These are phyloP conservation scores for Cryptoleucopteryx plumbea DNA, from an alignment of 2,113 vertebrate genomes.

Conservation along the genomic window DNA sequence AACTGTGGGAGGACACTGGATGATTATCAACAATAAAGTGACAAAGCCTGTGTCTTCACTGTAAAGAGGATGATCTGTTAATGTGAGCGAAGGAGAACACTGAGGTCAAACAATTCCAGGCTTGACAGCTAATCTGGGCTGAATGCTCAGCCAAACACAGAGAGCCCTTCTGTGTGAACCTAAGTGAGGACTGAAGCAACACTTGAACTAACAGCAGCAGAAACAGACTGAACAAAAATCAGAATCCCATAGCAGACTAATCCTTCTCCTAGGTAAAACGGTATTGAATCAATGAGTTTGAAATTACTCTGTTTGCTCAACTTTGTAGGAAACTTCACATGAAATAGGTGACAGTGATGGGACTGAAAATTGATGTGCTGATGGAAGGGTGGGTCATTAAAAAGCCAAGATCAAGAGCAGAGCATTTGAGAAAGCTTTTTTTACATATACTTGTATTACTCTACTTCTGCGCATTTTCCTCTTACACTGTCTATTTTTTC, in stretches of 20 bases:
- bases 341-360: background rate
- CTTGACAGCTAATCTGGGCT: background rate
- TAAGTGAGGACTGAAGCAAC: background rate
- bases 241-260: background rate
- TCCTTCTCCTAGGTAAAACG: background rate
- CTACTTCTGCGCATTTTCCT: background rate
- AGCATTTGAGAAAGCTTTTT: background rate
- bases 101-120: background rate
- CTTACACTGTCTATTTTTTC: background rate
- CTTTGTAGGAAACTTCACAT: background rate
- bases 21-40: background rate
- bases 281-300: background rate
- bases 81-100: accelerated
- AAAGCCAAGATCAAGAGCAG: background rate
- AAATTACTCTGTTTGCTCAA: background rate
- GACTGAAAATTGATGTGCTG: background rate
- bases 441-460: background rate
- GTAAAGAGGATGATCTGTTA: background rate
- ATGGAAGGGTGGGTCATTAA: background rate
- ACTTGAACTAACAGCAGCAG: background rate
- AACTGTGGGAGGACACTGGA: background rate
- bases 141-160: background rate
- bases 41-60: background rate
- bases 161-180: background rate
- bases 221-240: background rate